Base-by-base conservation (phyloP, 2,888 invertebrate species). In the Drosophila anomalata region DNA sequence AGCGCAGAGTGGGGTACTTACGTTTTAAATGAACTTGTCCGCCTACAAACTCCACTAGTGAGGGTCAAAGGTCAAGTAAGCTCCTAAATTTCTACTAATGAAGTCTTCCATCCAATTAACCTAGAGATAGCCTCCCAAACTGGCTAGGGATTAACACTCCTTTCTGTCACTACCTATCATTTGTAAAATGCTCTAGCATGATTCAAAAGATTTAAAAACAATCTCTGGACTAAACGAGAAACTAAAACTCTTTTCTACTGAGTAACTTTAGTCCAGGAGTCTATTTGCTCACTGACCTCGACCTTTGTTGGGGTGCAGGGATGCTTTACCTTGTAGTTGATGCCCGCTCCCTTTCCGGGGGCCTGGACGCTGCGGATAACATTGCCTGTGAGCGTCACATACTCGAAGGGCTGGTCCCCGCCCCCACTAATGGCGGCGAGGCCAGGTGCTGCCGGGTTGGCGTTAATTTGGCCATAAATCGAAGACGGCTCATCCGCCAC, bases 351-450 rank as follows among this genome's bases (percentile, higher is more conserved):
- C 89, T 92, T 92, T 86, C 92, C 92, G 69, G 92, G 91, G 67
- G 92, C 90, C 76, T 90, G 89, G 72, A 92, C 92, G 76, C 92
- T 92, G 77, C 90, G 90, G 73, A 92, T 92, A 68, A 92, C 90
- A 74, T 90, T 91, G 73, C 92, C 92, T 66, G 91, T 90, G 52
- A 91, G 76, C 59, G 92, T 92, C 56, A 91, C 90, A 76, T 92
- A 92, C 73, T 90, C 89, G 65, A 92, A 92, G 31, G 90, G 89
- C 66, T 90, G 91, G 65, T 90, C 89, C 47, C 77, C 79, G 62
- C 42, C 67, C 47, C 60, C 54, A 31, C 31, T 52, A 22, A 59
- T 48, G 52, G 69, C 52, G 66, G 60, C 55, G 60, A 57, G 52
- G 55, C 75, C 65, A 66, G 76, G 73, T 56, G 66, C 63, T 20